Evolutionary conservation across 2,888 invertebrate genomes (phyloP), one percentile per base, ranked within the genome.

Genomic region (Biston stratarius): DNA sequence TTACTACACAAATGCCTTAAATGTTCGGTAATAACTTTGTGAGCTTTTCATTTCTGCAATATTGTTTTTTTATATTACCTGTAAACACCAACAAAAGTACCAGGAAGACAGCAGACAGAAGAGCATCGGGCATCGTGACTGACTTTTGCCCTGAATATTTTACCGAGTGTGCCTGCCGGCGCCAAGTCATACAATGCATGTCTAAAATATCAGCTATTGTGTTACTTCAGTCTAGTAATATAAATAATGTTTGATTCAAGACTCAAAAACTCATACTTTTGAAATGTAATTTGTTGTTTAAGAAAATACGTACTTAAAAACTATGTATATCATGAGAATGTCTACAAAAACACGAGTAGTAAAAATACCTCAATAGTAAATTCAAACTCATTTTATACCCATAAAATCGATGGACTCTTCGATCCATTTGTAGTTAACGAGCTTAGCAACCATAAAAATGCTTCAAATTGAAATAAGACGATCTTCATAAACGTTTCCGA

Each of bases 131-230:
- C 76, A 76, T 90, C 91, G 91, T 92, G 91, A 90, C 91, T 92
- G 91, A 91, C 91, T 90, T 89, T 90, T 91, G 91, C 85, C 90
- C 90, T 91, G 90, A 89, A 91, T 92, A 91, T 90, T 90, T 91
- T 86, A 90, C 85, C 24, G 77, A 76, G 83, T 83, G 83, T 83
- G 82, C 81, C 82, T 85, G 75, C 75, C 80, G 83, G 88, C 87
- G 83, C 84, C 86, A 80, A 78, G 78, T 81, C 81, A 78, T 76
- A 82, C 82, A 79, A 82, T 81, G 83, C 82, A 82, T 80, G 84
- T 84, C 81, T 84, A 70, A 86, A 87, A 85, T 82, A 14, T 71
- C 73, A 76, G 79, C 79, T 81, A 78, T 76, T 71, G 73, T 74
- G 53, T 64, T 72, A 34, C 61, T 64, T 52, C 63, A 49, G 48